Evolutionary conservation across 1,140 invertebrate genomes (phyloP).

Genomic region (Drosophila nebulosa): DNA sequence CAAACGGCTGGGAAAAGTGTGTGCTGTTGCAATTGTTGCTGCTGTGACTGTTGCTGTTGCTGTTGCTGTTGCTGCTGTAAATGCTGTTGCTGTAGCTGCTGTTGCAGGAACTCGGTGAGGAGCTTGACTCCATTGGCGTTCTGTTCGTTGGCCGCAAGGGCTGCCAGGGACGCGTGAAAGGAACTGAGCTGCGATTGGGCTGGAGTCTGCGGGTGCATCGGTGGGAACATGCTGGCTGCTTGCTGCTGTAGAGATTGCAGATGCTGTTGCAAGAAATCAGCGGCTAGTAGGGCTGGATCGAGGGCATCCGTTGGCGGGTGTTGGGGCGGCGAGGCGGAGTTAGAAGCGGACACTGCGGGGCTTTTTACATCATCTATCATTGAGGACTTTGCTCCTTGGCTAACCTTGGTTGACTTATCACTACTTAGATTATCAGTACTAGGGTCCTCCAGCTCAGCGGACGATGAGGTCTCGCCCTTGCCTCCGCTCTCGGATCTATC

Average conservation of each 20-base stretch:
- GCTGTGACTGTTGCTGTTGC: conserved; percentile 52
- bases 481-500: conserved; percentile 46
- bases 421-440: conserved; percentile 78
- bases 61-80: conserved; percentile 53
- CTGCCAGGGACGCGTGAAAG: conserved; percentile 68
- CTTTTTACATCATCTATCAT: conserved; percentile 17
- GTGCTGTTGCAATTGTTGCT: conserved; percentile 45
- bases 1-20: conserved; percentile 69
- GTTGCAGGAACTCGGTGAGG: conserved; percentile 74
- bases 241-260: conserved; percentile 35
- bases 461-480: conserved; percentile 32
- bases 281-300: conserved; percentile 23
- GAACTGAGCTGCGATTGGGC: conserved; percentile 50
- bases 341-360: conserved; percentile 1
- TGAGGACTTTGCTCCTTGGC: conserved; percentile 19
- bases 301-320: conserved; percentile 9
- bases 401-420: conserved; percentile 55
- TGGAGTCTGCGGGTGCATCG: conserved; percentile 25
- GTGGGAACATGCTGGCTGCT: conserved; percentile 24
- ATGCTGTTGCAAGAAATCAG: conserved; percentile 63
- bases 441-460: conserved; percentile 80
- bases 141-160: conserved; percentile 58
- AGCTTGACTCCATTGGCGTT: conserved; percentile 66
- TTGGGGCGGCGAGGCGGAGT: conserved; percentile 10
- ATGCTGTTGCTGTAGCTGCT: conserved; percentile 54